Base-by-base conservation (phyloP, 2,797 vertebrate genomes). In the Enoplosus armatus region DNA sequence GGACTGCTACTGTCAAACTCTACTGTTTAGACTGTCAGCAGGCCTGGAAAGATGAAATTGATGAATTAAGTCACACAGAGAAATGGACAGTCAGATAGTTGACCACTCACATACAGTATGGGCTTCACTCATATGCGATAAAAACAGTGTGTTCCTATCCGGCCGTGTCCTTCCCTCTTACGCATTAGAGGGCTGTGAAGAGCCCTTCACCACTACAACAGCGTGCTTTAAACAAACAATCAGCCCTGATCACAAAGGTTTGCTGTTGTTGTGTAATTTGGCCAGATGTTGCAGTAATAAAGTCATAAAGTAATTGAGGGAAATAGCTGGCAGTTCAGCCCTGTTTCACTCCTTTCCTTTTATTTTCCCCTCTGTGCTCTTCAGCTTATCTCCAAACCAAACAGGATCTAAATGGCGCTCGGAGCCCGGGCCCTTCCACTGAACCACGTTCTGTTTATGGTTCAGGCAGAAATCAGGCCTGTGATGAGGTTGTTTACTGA, bases 331-430 rank as follows among this genome's bases (percentile, higher is more conserved):
- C 89, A 87, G 91, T 93, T 94, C 87, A 85, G 86, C 84, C 76
- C 83, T 64, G 76, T 77, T 91, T 91, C 85, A 81, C 80, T 80
- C 77, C 80, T 80, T 85, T 87, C 85, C 74, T 86, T 78, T 89
- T 85, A 85, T 88, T 91, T 92, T 89, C 88, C 87, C 88, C 76
- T 84, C 89, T 89, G 66, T 84, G 84, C 93, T 93, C 89, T 87
- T 93, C 92, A 91, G 90, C 93, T 95, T 95, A 95, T 95, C 94
- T 95, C 92, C 93, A 95, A 94, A 94, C 93, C 91, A 94, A 95
- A 94, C 94, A 95, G 89, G 90, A 90, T 93, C 93, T 93, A 92
- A 93, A 93, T 75, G 80, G 85, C 55, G 84, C 91, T 89, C 70
- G n/a, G 91, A 91, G 92, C 87, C 84, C 63, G 65, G 83, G 89